Base-by-base conservation (phyloP, 2,113 vertebrate genomes). In the Forbesichthys agassizii region DNA sequence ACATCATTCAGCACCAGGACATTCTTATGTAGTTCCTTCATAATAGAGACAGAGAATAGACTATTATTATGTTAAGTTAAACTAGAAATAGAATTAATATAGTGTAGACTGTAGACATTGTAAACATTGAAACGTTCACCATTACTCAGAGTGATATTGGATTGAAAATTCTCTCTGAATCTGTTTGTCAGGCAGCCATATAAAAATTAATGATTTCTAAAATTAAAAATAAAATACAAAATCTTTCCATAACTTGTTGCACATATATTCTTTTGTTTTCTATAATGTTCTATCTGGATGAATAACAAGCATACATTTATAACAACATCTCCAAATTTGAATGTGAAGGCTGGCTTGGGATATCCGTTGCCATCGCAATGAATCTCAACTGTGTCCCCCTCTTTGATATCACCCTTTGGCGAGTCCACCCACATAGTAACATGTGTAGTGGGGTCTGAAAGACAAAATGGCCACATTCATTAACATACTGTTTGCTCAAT, bases 381-480 rank as follows among this genome's bases (percentile, higher is more conserved):
- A 54, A 91, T 20, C 64, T 73, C 62, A 0, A 91, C 4, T 0
- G 64, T 51, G 79, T 91, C 89, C 0, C 85, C 88, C 61, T 89
- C 88, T 16, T 86, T 88, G 63, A 91, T 87, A 64, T 72, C 51
- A 10, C 79, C 83, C 48, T 84, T 79, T 14, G 89, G 88, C 20
- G 89, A 88, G 60, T 88, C 74, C 64, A 91, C 84, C 86, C 80
- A 87, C 63, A 88, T 1, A 1, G 3, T 63, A 13, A 87, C 51
- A 13, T 18, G 3, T 12, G 86, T 88, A 48, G 77, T 20, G 6
- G 77, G 88, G 63, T 88, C 89, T 91, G 69, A 71, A 85, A 81
- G 20, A 75, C 14, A 72, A 13, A 66, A 14, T 63, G 14, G 0
- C 52, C 71, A 1, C 42, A 16, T 55, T 55, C 18, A 9, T 20